Evolutionary conservation across 2,113 vertebrate species (phyloP).

Genomic region (Pomatostomus ruficeps): DNA sequence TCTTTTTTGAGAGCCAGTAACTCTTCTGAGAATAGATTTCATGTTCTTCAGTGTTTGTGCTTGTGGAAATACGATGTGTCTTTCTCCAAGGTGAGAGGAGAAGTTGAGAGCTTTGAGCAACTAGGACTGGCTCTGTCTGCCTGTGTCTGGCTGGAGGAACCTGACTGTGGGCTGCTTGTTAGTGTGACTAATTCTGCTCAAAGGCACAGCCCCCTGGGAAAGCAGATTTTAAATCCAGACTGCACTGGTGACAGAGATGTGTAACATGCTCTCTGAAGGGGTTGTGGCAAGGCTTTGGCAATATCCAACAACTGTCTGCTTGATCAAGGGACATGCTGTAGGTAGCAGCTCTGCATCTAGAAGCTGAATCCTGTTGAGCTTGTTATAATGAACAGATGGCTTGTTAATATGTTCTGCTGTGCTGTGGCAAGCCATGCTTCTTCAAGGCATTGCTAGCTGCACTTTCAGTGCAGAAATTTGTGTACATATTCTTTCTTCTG

Average conservation of each 20-base stretch:
- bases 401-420: constrained; percentile 21
- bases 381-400: constrained; percentile 49
- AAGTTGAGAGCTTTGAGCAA: neutral
- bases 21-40: neutral
- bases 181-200: constrained; percentile 23
- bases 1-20: neutral
- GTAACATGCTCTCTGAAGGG: neutral
- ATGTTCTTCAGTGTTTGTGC: neutral
- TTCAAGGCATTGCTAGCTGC: neutral
- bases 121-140: neutral
- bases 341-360: constrained; percentile 40
- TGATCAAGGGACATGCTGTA: constrained; percentile 21
- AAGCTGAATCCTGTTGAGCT: constrained; percentile 43
- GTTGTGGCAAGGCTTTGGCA: constrained; percentile 31
- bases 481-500: neutral
- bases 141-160: neutral
- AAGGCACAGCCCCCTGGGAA: constrained; percentile 9
- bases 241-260: neutral
- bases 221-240: neutral
- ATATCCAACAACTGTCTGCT: neutral
- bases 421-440: neutral
- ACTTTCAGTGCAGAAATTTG: neutral
- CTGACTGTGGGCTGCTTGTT: neutral
- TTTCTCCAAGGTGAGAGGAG: neutral
- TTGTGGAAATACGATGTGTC: neutral